Conservation (phyloP, 2,113 vertebrate species). For the Nettapus auritus region DNA sequence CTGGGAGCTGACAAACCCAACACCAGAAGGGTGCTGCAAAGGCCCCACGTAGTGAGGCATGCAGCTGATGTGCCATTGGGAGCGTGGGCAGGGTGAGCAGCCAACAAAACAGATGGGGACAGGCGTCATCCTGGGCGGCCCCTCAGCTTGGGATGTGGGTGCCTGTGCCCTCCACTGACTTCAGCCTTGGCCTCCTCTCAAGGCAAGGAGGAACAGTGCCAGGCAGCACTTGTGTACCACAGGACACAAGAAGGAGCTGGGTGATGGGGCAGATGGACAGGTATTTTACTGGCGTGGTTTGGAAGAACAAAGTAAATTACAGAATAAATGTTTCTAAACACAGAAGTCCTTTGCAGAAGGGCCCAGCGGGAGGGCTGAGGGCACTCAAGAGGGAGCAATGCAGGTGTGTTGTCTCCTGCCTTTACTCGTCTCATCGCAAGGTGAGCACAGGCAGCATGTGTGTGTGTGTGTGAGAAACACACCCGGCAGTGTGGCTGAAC, state of each 20-base stretch:
- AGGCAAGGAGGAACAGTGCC: too few species aligned
- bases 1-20: neutral
- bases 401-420: neutral
- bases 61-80: neutral
- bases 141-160: fast-evolving
- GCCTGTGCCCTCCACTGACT: neutral
- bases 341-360: neutral
- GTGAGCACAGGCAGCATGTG: fast-evolving
- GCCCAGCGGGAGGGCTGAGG: neutral
- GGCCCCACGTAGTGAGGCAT: fast-evolving
- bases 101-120: fast-evolving
- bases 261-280: neutral
- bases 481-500: fast-evolving
- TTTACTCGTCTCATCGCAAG: fast-evolving
- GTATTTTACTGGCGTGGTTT: neutral
- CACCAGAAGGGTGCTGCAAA: neutral
- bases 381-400: fast-evolving
- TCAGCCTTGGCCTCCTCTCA: too few species aligned
- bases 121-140: neutral
- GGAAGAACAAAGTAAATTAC: neutral
- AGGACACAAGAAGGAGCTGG: neutral
- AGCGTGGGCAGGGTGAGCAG: neutral
- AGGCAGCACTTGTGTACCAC: too few species aligned
- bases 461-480: fast-evolving
- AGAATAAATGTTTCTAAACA: neutral